Conservation (phyloP, 2,113 vertebrate species). For the Emberiza fucata region DNA sequence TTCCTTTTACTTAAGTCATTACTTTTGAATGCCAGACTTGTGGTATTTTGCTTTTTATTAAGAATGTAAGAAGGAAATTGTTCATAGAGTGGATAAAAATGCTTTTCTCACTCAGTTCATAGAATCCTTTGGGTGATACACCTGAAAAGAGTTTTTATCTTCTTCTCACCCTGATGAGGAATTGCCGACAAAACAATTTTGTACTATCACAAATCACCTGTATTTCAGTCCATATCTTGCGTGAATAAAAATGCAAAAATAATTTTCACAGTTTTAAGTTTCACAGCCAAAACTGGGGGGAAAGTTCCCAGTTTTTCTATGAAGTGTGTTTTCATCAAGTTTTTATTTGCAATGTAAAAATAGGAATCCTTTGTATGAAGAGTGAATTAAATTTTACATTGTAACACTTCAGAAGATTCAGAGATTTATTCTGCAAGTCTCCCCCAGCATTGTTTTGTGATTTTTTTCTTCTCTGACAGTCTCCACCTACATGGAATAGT, state of each 20-base stretch:
- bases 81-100: not conserved
- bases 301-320: not conserved
- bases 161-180: not conserved
- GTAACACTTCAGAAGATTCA: not conserved
- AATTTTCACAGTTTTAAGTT: not conserved
- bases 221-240: not conserved
- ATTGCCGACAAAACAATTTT: not conserved
- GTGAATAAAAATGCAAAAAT: not conserved
- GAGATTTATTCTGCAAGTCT: not conserved
- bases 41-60: not conserved
- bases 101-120: not conserved
- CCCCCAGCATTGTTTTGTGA: rapidly evolving
- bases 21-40: not conserved
- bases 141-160: not conserved
- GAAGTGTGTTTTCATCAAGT: not conserved
- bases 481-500: not conserved
- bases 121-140: not conserved
- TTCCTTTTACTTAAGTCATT: not conserved
- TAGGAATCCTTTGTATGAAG: not conserved
- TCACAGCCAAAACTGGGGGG: not conserved
- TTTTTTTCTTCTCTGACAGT: not conserved
- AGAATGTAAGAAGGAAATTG: not conserved
- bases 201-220: not conserved
- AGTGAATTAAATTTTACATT: not conserved
- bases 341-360: not conserved